These are phyloP conservation scores for Odontamblyopus lacepedii DNA, from an alignment of 2,797 vertebrate species.

Conservation along the genomic window DNA sequence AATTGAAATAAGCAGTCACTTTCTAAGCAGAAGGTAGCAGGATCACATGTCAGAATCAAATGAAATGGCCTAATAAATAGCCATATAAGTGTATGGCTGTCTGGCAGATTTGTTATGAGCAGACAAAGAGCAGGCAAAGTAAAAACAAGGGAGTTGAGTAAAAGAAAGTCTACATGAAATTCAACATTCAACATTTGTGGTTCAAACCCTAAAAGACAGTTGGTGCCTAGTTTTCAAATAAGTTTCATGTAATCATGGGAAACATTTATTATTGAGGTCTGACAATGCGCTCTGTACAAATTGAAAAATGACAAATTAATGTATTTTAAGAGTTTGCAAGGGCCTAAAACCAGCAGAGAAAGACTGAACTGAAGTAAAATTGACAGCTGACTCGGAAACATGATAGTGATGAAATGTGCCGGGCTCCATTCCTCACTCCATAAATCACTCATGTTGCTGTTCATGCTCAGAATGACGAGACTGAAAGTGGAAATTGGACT, in stretches of 20 bases:
- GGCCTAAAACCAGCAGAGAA: background rate
- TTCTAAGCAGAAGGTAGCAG: background rate
- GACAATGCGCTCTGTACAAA: background rate
- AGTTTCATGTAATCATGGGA: background rate
- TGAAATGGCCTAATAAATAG: no score
- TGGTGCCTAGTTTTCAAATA: background rate
- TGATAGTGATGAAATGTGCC: slow-evolving; percentile 54
- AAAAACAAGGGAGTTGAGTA: background rate
- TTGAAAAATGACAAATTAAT: background rate
- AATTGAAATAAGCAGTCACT: background rate
- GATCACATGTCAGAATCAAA: background rate
- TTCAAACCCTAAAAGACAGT: background rate
- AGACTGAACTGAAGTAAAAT: slow-evolving; percentile 22
- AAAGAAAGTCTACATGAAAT: background rate
- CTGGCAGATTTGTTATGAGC: no score
- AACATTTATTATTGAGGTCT: background rate
- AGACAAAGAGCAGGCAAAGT: background rate
- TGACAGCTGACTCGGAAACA: slow-evolving; percentile 40
- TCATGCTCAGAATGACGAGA: slow-evolving; percentile 56
- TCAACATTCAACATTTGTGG: no score
- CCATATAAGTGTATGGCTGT: no score
- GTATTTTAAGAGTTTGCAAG: slow-evolving; percentile 2
- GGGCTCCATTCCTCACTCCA: slow-evolving; percentile 50
- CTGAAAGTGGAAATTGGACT: slow-evolving; percentile 67
- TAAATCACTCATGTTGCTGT: slow-evolving; percentile 63